These are phyloP conservation scores for Stomatorhinus ivindoensis DNA, from an alignment of 2,113 vertebrate genomes.

Conservation along the genomic window DNA sequence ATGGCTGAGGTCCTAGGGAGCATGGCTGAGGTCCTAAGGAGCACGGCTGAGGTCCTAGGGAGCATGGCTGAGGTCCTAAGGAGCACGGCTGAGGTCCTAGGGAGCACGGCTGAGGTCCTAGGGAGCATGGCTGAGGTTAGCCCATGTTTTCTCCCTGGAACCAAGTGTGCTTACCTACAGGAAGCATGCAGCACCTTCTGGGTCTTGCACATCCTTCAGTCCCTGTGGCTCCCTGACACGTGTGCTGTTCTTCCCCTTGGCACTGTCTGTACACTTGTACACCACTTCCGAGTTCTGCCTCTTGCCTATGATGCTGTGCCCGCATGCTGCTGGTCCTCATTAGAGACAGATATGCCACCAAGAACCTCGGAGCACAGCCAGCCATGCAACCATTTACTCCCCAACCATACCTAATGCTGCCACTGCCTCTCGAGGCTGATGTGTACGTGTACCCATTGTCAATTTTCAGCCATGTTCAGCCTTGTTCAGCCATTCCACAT, in stretches of 20 bases:
- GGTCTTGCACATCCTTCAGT: neutral
- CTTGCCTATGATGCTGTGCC: neutral
- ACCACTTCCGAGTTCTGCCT: neutral
- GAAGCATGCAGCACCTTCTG: neutral
- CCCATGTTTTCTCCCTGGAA: neutral
- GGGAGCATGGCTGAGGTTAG: neutral
- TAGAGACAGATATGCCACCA: neutral
- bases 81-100: no score
- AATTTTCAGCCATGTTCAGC: no score
- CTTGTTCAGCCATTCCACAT: neutral
- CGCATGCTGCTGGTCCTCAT: neutral
- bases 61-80: no score
- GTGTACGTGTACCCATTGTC: neutral
- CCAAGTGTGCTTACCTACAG: neutral
- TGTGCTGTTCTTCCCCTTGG: neutral
- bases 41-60: no score
- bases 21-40: no score
- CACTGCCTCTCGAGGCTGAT: neutral
- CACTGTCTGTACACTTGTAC: neutral
- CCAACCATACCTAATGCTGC: neutral
- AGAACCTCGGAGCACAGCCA: neutral
- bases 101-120: neutral
- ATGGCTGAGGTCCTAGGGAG: no score
- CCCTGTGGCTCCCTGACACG: neutral
- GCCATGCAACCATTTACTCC: neutral